Base-by-base conservation (phyloP, 1,140 invertebrate genomes). In the Drosophila melanica region DNA sequence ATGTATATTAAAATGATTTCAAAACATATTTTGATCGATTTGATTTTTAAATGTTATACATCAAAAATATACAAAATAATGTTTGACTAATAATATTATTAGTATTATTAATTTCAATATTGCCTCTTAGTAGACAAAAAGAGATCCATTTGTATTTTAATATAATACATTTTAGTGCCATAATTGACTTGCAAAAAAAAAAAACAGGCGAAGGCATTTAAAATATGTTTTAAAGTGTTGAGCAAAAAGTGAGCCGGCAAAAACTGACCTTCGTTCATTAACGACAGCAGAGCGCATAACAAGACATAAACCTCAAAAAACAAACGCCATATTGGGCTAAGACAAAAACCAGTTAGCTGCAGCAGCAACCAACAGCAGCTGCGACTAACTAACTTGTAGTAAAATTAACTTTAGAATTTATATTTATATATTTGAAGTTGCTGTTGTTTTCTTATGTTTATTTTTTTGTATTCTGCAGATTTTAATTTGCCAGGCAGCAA, bases 221-320 rank as follows among this genome's bases (percentile, higher is more conserved):
- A 41, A 14, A 14, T 14, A 41, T 41, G 39, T 14, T 41, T 41
- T 41, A 41, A 11, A 27, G 44, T 35, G 10, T n/a, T 60, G 47
- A 50, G 54, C 58, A 60, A 55, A 51, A 65, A 50, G 44, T 64
- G 47, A 85, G 59, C 55, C 58, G 75, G 65, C 79, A 79, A 51
- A 67, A 79, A 67, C 62, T 87, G 84, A 87, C 82, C 82, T 87
- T 87, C 82, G 76, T 82, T 86, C 82, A 86, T 86, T 87, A 82
- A 87, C 82, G 82, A 76, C 73, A 76, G 58, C 73, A 63, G 60
- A 76, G 70, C 72, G 80, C 81, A 86, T 77, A 85, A 71, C 78
- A 85, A 72, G 78, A 66, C 82, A 85, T 81, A 85, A 85, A 81
- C 82, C 79, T 51, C 66, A 85, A 79, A 80, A 79, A 37, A 41